phyloP scores from a whole-genome alignment of 2,113 vertebrate genomes.

The Rattus norvegicus region DNA sequence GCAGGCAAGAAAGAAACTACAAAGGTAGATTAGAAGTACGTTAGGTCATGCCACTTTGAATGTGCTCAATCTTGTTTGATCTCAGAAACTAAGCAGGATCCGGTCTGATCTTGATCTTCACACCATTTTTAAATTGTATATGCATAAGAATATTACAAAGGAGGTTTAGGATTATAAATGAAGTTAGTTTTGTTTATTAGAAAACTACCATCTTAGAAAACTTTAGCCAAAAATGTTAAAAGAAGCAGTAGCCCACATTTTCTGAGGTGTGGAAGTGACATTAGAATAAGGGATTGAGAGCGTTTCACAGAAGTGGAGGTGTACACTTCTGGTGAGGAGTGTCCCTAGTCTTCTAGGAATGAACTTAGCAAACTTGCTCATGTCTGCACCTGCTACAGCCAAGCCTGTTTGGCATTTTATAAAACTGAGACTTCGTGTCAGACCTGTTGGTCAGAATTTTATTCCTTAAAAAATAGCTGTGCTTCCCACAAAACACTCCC shows the following conservation, averaged over 20 bases:
- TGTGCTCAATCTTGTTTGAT: neutral
- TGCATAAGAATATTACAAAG: neutral
- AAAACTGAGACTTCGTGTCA: neutral
- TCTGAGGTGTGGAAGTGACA: neutral
- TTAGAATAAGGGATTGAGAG: neutral
- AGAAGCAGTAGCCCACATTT: neutral
- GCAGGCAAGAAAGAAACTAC: neutral
- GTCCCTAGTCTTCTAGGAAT: neutral
- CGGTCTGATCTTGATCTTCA: neutral
- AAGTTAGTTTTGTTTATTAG: neutral
- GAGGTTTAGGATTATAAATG: neutral
- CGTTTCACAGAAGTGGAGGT: neutral
- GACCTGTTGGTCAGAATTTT: conserved; percentile 45
- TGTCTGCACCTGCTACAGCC: neutral
- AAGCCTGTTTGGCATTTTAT: neutral
- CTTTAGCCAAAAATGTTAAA: neutral
- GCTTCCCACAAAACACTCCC: neutral
- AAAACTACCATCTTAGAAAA: neutral
- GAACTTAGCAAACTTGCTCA: neutral
- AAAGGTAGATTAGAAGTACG: neutral
- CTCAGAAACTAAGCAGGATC: neutral
- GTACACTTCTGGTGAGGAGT: neutral
- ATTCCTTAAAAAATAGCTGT: conserved; percentile 52
- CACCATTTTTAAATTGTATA: neutral
- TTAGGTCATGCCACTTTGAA: neutral